Base-by-base conservation (phyloP, 1,140 invertebrate species). In the Apis laboriosa region DNA sequence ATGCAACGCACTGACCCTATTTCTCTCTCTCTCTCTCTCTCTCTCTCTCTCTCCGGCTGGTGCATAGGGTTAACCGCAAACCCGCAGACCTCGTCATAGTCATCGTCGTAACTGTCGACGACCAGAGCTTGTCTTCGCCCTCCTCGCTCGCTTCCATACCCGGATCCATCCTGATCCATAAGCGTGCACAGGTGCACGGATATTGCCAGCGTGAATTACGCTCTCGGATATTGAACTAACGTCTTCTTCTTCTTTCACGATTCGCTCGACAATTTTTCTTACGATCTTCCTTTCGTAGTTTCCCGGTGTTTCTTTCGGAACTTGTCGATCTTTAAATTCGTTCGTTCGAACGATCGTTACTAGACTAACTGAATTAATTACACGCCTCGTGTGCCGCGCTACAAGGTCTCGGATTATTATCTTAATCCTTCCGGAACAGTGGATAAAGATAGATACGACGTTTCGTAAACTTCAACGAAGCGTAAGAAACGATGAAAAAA, bases 1-100 rank as follows among this genome's bases (percentile, higher is more conserved):
- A 90, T 81, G 89, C 78, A 87, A 87, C 85, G 83, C 84, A 86
- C 86, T 90, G 89, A 90, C 89, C 89, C 89, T 88, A 84, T 90
- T 90, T 34, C 34, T 43, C 34, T 43, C 34, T 34, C 34, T 34
- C 34, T 34, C 34, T 34, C 34, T 34, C 34, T 34, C 34, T 34
- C 34, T 34, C 34, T 34, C 34, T 34, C 34, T 85, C 89, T 80
- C 72, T 68, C 73, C 72, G 58, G 79, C 75, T 72, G 66, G 77
- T 83, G 68, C 76, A 84, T 83, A 85, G 76, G 85, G 87, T 88
- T 88, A 85, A 84, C 89, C 89, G 68, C 89, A 84, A 90, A 90
- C 77, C 89, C 85, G 76, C 84, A 77, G 72, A 74, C 83, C 86
- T 84, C 83, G 84, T 89, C 84, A 80, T 81, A 80, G 76, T 76